Evolutionary conservation across 2,797 vertebrate species (phyloP).

Genomic region (Thaleichthys pacificus): DNA sequence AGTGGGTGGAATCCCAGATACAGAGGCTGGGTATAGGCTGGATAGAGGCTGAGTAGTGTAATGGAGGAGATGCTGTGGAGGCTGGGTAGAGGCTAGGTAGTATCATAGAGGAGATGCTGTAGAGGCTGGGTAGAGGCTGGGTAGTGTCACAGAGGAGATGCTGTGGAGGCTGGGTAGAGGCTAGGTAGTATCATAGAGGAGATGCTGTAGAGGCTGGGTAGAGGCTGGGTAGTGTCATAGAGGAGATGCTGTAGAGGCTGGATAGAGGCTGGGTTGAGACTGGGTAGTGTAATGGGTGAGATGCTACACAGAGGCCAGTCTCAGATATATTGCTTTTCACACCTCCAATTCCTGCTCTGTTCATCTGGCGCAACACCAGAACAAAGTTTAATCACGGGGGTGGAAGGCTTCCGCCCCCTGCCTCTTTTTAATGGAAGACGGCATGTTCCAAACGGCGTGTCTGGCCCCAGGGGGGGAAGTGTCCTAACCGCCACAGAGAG

Average conservation of each 20-base stretch:
- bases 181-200: slow-evolving; percentile 67
- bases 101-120: slow-evolving; percentile 67
- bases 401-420: slow-evolving; percentile 46
- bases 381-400: slow-evolving; percentile 54
- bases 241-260: slow-evolving; percentile 48
- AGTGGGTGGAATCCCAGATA: too few species aligned
- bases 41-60: slow-evolving; percentile 53
- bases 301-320: slow-evolving; percentile 52
- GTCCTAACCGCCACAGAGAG: slow-evolving; percentile 42
- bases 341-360: slow-evolving; percentile 39
- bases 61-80: slow-evolving; percentile 59
- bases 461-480: background rate
- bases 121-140: slow-evolving; percentile 55
- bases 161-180: slow-evolving; percentile 25
- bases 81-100: slow-evolving; percentile 53
- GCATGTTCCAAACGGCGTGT: slow-evolving; percentile 41
- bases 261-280: slow-evolving; percentile 59
- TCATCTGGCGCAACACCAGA: slow-evolving; percentile 42
- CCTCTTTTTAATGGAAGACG: slow-evolving; percentile 64
- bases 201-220: slow-evolving; percentile 41
- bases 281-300: slow-evolving; percentile 70
- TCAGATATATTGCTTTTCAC: slow-evolving; percentile 64
- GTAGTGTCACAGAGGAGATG: slow-evolving; percentile 68
- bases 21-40: slow-evolving; percentile 52
- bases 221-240: slow-evolving; percentile 64